A percentile compares a stretch with the other conserved stretches of the same genome.
Evolutionary conservation across 2,888 invertebrate species (phyloP).

Genomic region (Sarcophaga caerulescens): DNA sequence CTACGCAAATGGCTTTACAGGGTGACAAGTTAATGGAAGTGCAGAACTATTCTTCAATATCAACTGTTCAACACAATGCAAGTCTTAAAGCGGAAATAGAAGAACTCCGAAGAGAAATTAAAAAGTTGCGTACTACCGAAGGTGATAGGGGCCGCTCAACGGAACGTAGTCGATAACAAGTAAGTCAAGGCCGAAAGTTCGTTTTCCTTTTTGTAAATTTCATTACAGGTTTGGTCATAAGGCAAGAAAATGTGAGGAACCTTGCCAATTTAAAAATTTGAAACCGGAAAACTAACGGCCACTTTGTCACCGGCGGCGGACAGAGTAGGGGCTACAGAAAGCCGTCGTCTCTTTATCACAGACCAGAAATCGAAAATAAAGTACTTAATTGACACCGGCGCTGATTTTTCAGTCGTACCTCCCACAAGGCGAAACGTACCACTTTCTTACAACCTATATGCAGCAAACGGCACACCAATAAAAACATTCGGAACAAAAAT

Average conservation of each 20-base stretch:
- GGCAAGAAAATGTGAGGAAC: conserved; percentile 30
- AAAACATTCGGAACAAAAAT: background rate
- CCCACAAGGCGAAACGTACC: background rate
- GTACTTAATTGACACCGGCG: conserved; percentile 26
- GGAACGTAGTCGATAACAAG: background rate
- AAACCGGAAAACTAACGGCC: conserved; percentile 15
- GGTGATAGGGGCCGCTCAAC: background rate
- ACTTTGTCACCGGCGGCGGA: conserved; percentile 11
- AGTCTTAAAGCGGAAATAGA: conserved; percentile 11
- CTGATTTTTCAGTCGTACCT: conserved; percentile 23
- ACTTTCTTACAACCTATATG: conserved; percentile 7
- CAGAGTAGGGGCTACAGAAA: background rate
- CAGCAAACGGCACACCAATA: no score
- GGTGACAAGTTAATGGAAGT: conserved; percentile 20
- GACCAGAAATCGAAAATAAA: background rate
- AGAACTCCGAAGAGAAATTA: conserved; percentile 1
- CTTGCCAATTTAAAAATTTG: conserved; percentile 27
- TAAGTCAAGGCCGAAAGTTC: background rate
- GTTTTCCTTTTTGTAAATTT: conserved; percentile 31
- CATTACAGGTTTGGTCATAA: conserved; percentile 28
- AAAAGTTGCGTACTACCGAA: background rate
- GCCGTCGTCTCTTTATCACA: conserved; percentile 33
- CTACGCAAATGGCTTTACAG: conserved; percentile 18
- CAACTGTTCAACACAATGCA: background rate
- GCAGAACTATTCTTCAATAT: background rate